Evolutionary conservation across 2,888 invertebrate species (phyloP).

Genomic region (Apoda limacodes): DNA sequence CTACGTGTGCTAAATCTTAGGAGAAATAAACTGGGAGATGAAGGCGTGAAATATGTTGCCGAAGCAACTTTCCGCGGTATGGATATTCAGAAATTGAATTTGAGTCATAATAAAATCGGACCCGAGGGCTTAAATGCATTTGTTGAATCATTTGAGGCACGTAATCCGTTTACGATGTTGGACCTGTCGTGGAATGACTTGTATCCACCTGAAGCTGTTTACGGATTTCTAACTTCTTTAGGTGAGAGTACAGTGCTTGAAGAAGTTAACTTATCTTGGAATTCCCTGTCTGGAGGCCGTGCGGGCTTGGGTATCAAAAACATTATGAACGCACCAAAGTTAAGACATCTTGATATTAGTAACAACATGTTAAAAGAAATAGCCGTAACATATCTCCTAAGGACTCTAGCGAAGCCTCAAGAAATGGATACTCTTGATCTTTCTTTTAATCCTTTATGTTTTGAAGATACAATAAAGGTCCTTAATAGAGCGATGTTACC

Average conservation of each 20-base stretch:
- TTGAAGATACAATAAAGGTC: constrained; percentile 30
- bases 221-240: constrained; percentile 26
- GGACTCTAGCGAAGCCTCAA: constrained; percentile 26
- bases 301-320: constrained; percentile 28
- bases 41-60: constrained; percentile 30
- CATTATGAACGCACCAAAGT: constrained; percentile 25
- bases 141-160: constrained; percentile 32
- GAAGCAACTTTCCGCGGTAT: constrained; percentile 29
- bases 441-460: constrained; percentile 39
- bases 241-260: constrained; percentile 29
- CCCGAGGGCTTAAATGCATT: constrained; percentile 29
- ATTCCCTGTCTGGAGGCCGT: constrained; percentile 28
- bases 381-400: constrained; percentile 24
- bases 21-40: constrained; percentile 34
- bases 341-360: constrained; percentile 32
- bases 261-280: constrained; percentile 43
- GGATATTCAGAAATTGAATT: constrained; percentile 27
- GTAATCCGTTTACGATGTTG: constrained; percentile 32
- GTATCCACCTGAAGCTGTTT: constrained; percentile 25
- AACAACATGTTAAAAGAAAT: constrained; percentile 36
- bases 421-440: constrained; percentile 34
- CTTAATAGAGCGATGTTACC: constrained; percentile 26
- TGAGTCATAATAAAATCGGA: constrained; percentile 37
- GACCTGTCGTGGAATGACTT: constrained; percentile 48
- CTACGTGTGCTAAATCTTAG: constrained; percentile 32